Evolutionary conservation across 2,113 vertebrate genomes (phyloP).

Genomic region (Tetraodon nigroviridis): DNA sequence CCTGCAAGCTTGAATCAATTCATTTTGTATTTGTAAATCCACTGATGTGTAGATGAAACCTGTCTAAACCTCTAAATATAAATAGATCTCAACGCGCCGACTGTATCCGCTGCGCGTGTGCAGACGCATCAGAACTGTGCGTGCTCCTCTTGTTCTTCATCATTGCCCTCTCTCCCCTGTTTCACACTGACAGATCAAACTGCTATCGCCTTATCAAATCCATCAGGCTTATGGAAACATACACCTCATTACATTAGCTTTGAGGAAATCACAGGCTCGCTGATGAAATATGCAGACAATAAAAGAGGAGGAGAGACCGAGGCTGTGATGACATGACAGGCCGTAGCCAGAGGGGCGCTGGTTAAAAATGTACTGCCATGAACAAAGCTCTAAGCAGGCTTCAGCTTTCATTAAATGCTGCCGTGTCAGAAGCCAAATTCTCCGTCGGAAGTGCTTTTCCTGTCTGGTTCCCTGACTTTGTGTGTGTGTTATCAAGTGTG

Average conservation of each 20-base stretch:
- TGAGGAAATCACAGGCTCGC: constrained; percentile 81
- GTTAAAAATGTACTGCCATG: constrained; percentile 82
- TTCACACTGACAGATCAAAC: constrained; percentile 76
- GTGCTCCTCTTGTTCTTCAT: constrained; percentile 29
- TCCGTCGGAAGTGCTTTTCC: constrained; percentile 66
- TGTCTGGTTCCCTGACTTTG: constrained; percentile 61
- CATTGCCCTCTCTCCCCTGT: constrained; percentile 37
- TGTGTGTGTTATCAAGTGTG: constrained; percentile 25
- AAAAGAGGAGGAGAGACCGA: constrained; percentile 73
- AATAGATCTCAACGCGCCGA: constrained; percentile 29
- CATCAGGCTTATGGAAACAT: constrained; percentile 88
- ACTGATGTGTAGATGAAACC: constrained; percentile 26
- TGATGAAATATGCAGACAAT: constrained; percentile 88
- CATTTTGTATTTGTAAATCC: constrained; percentile 9
- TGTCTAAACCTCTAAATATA: constrained; percentile 32
- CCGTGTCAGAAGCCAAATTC: constrained; percentile 56
- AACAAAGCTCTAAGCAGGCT: constrained; percentile 85
- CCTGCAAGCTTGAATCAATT: constrained; percentile 18
- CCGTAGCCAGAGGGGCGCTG: constrained; percentile 82
- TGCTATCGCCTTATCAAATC: constrained; percentile 81
- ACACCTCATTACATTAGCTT: constrained; percentile 83
- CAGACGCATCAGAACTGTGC: not conserved
- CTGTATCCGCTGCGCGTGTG: constrained; percentile 4
- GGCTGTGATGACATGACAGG: constrained; percentile 77
- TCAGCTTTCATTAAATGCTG: constrained; percentile 83